These are phyloP conservation scores for Frieseomelitta varia DNA, from an alignment of 1,140 invertebrate genomes.

Conservation along the genomic window DNA sequence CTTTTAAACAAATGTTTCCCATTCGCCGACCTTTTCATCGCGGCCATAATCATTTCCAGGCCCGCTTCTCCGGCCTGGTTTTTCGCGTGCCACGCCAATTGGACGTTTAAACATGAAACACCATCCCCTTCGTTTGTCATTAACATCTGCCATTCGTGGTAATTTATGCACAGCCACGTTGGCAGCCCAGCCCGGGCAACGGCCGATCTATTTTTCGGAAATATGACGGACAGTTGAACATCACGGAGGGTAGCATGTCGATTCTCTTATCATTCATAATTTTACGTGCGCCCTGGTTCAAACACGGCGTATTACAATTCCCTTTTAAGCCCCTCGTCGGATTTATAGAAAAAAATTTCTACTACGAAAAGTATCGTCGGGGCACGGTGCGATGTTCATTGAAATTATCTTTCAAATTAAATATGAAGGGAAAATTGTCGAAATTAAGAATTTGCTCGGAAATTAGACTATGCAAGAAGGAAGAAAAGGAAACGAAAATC, in stretches of 20 bases:
- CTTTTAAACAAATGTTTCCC: conserved; percentile 21
- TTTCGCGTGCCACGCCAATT: conserved; percentile 10
- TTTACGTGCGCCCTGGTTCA: not conserved
- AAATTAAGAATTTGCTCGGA: not conserved
- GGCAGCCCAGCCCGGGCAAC: not conserved
- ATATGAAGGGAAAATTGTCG: not conserved
- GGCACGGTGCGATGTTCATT: not conserved
- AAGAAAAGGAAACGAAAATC: no score
- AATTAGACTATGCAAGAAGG: not conserved
- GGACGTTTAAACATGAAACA: conserved; percentile 19
- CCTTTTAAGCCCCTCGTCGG: not conserved
- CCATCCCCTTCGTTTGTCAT: conserved; percentile 11
- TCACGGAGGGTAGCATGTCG: not conserved
- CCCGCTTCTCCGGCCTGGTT: not conserved
- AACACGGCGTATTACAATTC: not conserved
- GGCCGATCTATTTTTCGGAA: conserved; percentile 17
- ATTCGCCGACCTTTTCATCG: not conserved
- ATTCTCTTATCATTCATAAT: conserved; percentile 7
- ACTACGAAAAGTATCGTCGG: no score
- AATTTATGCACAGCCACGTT: conserved; percentile 22
- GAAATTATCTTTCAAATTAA: not conserved
- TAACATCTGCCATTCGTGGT: conserved; percentile 39
- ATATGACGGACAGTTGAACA: conserved; percentile 3
- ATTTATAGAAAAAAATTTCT: not conserved
- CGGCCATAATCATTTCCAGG: conserved; percentile 1